Percentiles rank a stretch among this genome's conserved stretches.
phyloP scores from a whole-genome alignment of 2,797 vertebrate species.

The Epinephelus awoara region DNA sequence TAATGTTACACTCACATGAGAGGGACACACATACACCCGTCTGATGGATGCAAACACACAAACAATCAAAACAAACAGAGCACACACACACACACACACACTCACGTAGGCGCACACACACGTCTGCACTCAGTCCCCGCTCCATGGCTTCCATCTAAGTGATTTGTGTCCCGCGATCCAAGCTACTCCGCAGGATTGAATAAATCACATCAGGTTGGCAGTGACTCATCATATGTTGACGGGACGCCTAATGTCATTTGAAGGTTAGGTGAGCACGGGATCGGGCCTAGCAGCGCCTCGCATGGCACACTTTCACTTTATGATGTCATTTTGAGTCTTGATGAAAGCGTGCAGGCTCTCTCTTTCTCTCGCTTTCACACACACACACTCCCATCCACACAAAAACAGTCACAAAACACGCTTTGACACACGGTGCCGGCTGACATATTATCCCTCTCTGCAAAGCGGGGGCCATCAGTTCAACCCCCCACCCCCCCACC shows the following conservation, averaged over 20 bases:
- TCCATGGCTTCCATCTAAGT: constrained; percentile 69
- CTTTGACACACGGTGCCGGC: constrained; percentile 53
- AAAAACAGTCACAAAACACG: constrained; percentile 50
- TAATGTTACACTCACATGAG: neutral
- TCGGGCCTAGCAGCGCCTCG: constrained; percentile 43
- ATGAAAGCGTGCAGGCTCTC: constrained; percentile 33
- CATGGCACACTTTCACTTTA: constrained; percentile 50
- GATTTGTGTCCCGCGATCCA: constrained; percentile 78
- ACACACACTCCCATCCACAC: constrained; percentile 13
- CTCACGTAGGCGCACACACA: neutral
- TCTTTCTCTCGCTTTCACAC: constrained; percentile 36
- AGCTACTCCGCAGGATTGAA: constrained; percentile 75
- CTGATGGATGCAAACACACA: constrained; percentile 23
- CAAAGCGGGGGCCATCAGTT: constrained; percentile 52
- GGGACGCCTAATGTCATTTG: constrained; percentile 81
- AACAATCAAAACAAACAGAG: constrained; percentile 35
- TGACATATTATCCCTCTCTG: constrained; percentile 72
- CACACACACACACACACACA: constrained; percentile 1
- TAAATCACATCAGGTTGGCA: constrained; percentile 79
- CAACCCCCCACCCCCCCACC: neutral
- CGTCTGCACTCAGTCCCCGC: constrained; percentile 18
- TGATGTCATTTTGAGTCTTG: constrained; percentile 62
- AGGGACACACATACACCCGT: neutral
- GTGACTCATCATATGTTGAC: constrained; percentile 71
- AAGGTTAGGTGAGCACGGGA: constrained; percentile 79